Conservation (phyloP, 2,888 invertebrate genomes). For the Oxystoma pomonae region DNA sequence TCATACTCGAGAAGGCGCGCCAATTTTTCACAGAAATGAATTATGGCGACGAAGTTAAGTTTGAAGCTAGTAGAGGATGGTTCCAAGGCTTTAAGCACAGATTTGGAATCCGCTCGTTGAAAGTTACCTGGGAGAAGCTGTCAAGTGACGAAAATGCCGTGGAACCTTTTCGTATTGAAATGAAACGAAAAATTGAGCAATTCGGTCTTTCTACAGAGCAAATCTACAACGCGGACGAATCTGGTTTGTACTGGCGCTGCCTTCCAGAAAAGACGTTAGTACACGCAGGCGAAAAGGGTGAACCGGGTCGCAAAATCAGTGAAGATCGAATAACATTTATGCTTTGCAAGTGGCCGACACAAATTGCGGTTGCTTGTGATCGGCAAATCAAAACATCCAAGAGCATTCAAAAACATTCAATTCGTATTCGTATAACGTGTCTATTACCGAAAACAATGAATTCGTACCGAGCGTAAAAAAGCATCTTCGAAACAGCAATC, state of each 20-base stretch:
- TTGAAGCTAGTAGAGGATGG: constrained; percentile 24
- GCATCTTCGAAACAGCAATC: constrained; percentile 9
- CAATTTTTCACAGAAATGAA: constrained; percentile 11
- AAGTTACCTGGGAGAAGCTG: constrained; percentile 23
- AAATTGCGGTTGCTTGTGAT: constrained; percentile 17
- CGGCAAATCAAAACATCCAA: constrained; percentile 18
- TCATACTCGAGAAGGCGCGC: not conserved
- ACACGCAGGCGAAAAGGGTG: constrained; percentile 14
- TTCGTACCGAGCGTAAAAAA: constrained; percentile 14
- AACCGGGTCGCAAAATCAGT: constrained; percentile 16
- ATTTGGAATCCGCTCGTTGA: constrained; percentile 22
- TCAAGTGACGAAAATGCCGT: constrained; percentile 21
- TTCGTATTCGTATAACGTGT: no score
- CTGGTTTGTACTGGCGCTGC: constrained; percentile 16
- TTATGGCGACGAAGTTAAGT: constrained; percentile 12
- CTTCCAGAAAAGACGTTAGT: constrained; percentile 12
- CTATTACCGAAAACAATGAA: constrained; percentile 13
- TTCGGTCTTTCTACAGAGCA: constrained; percentile 13
- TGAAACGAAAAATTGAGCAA: constrained; percentile 21
- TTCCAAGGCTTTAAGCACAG: constrained; percentile 23
- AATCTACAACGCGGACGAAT: constrained; percentile 19
- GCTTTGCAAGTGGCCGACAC: constrained; percentile 14
- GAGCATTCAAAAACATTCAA: constrained; percentile 15
- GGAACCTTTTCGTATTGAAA: constrained; percentile 30
- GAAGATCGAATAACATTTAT: constrained; percentile 20